phyloP scores from a whole-genome alignment of 1,140 invertebrate genomes.

The Lasioglossum baleicum region DNA sequence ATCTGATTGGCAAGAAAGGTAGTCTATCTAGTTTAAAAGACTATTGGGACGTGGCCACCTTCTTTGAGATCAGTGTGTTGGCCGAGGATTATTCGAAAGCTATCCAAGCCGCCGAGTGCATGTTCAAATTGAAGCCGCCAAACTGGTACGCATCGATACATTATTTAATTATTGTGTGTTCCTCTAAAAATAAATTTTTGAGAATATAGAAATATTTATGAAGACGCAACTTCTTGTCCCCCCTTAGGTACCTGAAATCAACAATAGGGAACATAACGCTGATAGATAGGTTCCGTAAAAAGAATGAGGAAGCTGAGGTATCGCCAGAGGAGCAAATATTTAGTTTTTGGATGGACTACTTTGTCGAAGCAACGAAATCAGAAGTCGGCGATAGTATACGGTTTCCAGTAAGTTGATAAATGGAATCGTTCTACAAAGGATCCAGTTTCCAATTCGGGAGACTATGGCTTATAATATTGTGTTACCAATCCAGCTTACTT shows the following conservation, averaged over 20 bases:
- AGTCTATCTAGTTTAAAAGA: slow-evolving; percentile 95
- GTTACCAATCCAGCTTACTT: slow-evolving; percentile 67
- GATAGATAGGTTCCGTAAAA: slow-evolving; percentile 95
- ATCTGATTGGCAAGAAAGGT: slow-evolving; percentile 98
- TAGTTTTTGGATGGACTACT: slow-evolving; percentile 99
- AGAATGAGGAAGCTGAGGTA: slow-evolving; percentile 84
- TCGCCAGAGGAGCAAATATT: slow-evolving; percentile 93
- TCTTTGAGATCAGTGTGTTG: slow-evolving; percentile 99
- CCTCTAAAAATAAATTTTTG: neutral
- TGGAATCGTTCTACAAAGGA: slow-evolving; percentile 65
- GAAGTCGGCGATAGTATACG: slow-evolving; percentile 89
- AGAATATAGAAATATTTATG: neutral
- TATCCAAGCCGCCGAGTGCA: slow-evolving; percentile 98
- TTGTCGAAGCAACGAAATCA: slow-evolving; percentile 93
- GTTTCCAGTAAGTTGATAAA: slow-evolving; percentile 89
- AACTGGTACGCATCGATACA: slow-evolving; percentile 86
- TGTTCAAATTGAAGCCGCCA: slow-evolving; percentile 99
- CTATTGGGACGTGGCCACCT: slow-evolving; percentile 99
- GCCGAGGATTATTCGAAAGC: slow-evolving; percentile 98
- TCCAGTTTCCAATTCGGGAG: slow-evolving; percentile 63
- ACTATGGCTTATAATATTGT: slow-evolving; percentile 65
- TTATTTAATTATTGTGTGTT: neutral
- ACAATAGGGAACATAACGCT: slow-evolving; percentile 98
- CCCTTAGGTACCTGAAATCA: slow-evolving; percentile 93
- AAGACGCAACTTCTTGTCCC: neutral